Base-by-base conservation (phyloP, 2,888 invertebrate species). In the Macaria liturata region DNA sequence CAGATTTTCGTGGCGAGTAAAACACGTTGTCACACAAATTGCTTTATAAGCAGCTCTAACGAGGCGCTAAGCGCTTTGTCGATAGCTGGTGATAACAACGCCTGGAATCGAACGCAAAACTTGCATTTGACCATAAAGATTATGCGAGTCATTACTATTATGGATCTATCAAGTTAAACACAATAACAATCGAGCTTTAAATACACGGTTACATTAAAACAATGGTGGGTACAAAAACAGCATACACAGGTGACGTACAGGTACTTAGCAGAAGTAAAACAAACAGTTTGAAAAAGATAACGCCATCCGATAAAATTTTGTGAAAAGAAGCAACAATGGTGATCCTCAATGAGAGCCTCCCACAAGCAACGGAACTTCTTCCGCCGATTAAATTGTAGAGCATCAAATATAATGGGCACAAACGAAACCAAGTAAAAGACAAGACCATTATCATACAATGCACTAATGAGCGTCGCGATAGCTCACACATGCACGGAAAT, bases 351-450 rank as follows among this genome's bases (percentile, higher is more conserved):
- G 78, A 67, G 74, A 80, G 67, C 70, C 77, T 84, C 83, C 77
- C 83, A 82, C 83, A 76, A 68, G 69, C 84, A 87, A 86, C 86
- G 83, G 86, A 83, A 86, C 78, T 76, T 74, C 80, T 82, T 86
- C 87, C 85, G 83, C 80, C 76, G 78, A 78, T 84, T 84, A 80
- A 77, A 77, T 78, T 74, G 75, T 79, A 69, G 78, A 80, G 74
- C 81, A 76, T 78, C 76, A 75, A 82, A 84, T 80, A 76, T 78
- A 81, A 83, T 80, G 76, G 74, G 69, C 66, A 72, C 76, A 80
- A 82, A 80, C 75, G 76, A 79, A 83, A 77, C 72, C 70, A 77
- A 81, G 75, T 74, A 77, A 80, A 80, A 76, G 66, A 73, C 51
- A 45, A 49, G 52, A 60, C 67, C 72, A 78, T 78, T 74, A 76